A percentile compares a stretch with the other conserved stretches of the same genome.
These are phyloP conservation scores for Malthinus seriepunctatus DNA, from an alignment of 2,888 invertebrate genomes.

Conservation along the genomic window DNA sequence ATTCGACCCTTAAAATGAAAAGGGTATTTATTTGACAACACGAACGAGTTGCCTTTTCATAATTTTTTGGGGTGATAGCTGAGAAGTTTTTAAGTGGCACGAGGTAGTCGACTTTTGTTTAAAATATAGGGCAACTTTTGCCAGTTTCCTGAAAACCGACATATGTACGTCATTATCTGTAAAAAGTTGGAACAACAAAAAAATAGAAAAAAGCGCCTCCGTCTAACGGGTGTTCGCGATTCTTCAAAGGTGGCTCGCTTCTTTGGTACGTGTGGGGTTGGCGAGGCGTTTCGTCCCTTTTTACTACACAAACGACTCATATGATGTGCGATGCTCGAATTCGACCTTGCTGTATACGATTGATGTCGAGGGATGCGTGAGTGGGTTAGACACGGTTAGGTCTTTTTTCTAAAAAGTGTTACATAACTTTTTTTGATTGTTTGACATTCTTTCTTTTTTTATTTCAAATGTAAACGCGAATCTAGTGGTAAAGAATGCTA, in stretches of 20 bases:
- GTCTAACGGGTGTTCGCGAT: conserved; percentile 33
- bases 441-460: not conserved
- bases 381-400: conserved; percentile 31
- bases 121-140: conserved; percentile 31
- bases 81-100: conserved; percentile 14
- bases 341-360: conserved; percentile 27
- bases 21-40: no score
- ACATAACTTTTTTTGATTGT: conserved; percentile 5
- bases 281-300: conserved; percentile 11
- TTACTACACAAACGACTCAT: conserved; percentile 14
- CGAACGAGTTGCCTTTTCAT: no score
- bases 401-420: conserved; percentile 9
- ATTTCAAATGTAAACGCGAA: not conserved
- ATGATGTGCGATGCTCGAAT: conserved; percentile 14
- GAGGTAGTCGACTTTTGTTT: conserved; percentile 15
- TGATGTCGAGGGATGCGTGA: conserved; percentile 22
- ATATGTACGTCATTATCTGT: conserved; percentile 36
- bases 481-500: not conserved
- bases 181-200: conserved; percentile 22
- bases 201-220: conserved; percentile 19
- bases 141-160: conserved; percentile 33
- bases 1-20: no score
- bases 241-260: conserved; percentile 20
- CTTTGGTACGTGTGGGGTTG: conserved; percentile 16
- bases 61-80: not conserved